Evolutionary conservation across 2,888 invertebrate genomes (phyloP), one percentile per base, ranked within the genome.

Genomic region (Eilema caniola): DNA sequence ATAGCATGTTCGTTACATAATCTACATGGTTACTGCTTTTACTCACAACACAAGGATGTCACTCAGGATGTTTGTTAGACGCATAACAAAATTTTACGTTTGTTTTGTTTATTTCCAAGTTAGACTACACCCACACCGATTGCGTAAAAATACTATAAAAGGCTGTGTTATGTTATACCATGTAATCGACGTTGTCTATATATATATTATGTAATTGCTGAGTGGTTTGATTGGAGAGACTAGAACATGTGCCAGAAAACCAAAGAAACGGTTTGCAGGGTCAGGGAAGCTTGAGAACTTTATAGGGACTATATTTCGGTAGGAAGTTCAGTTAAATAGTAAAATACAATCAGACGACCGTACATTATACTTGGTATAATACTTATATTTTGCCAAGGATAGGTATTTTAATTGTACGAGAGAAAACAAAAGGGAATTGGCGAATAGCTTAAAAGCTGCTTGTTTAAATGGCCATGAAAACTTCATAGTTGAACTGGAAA

Each of bases 51-150:
- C 8, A 31, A 64, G 53, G 2, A 14, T 25, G 28, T 20, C 47
- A 64, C 64, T 23, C 8, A 2, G 53, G n/a, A 53, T 53, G 53
- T 20, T 16, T n/a, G 28, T 31, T 16, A 53, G 25, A 64, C 14
- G 28, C 31, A 23, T 24, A 28, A 31, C 28, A 28, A 12, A 28
- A 28, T 41, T 65, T 31, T 28, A 31, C 53, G 31, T 31, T 28
- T 28, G 53, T 65, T 65, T 65, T 28, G 53, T 65, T 65, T 65
- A n/a, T 31, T 53, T 56, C 23, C 53, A 53, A 12, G 28, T 65
- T 56, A n/a, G n/a, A 53, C 23, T 23, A 65, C 64, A 56, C 64
- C 56, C 53, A 65, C 64, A 31, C 12, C 53, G 31, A 56, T 65
- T 65, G n/a, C 23, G 31, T 56, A 16, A 28, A 64, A 8, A 53